phyloP scores from a whole-genome alignment of 2,797 vertebrate genomes.

The Tenualosa ilisha region DNA sequence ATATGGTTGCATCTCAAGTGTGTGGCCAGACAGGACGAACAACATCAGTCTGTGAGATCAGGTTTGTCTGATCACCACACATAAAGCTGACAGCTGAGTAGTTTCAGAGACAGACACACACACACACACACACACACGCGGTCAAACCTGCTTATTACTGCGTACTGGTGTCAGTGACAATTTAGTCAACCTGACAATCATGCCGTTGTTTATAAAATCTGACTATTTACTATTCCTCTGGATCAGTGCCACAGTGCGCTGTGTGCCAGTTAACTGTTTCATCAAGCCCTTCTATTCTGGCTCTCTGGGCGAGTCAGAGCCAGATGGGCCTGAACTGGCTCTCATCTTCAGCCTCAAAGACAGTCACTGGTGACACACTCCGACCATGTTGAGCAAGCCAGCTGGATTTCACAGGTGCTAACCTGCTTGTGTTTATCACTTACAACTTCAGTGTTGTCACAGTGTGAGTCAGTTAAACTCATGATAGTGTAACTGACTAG shows the following conservation, averaged over 20 bases:
- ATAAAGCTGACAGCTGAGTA: conserved; percentile 25
- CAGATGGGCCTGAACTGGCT: not conserved
- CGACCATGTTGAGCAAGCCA: not conserved
- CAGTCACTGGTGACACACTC: not conserved
- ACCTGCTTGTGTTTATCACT: not conserved
- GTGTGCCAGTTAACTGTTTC: conserved; percentile 12
- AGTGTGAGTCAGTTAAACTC: not conserved
- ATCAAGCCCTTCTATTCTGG: not conserved
- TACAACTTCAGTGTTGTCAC: too few species aligned
- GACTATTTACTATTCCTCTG: conserved; percentile 10
- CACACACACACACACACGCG: not conserved
- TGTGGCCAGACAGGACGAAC: conserved; percentile 24
- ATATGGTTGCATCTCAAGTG: conserved; percentile 14
- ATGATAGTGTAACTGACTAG: not conserved
- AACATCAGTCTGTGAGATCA: conserved; percentile 24
- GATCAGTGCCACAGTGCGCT: not conserved
- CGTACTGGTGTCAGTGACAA: not conserved
- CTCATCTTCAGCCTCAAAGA: not conserved
- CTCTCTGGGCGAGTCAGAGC: not conserved
- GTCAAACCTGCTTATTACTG: not conserved
- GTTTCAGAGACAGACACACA: conserved; percentile 13
- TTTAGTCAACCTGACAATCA: conserved; percentile 21
- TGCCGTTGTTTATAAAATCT: not conserved
- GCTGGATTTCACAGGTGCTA: not conserved
- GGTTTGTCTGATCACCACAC: conserved; percentile 18